A percentile compares a stretch with the other conserved stretches of the same genome.
Evolutionary conservation across 2,797 vertebrate species (phyloP).

Genomic region (Vespertilio murinus): DNA sequence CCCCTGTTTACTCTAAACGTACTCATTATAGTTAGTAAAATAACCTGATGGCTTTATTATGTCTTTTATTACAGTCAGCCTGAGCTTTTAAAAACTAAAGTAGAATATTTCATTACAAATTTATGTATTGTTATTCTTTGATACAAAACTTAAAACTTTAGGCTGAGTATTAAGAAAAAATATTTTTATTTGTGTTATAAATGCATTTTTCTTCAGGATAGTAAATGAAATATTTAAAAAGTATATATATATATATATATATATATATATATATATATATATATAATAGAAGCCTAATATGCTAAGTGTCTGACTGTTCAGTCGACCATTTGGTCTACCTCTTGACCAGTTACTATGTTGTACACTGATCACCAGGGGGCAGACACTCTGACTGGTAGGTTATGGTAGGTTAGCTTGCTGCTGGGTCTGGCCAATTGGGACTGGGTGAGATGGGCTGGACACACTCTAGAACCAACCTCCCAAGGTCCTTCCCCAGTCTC

Average conservation of each 20-base stretch:
- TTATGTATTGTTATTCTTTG: background rate
- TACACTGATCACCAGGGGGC: too few species aligned
- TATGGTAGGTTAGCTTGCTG: too few species aligned
- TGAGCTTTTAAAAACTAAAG: background rate
- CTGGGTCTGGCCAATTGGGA: too few species aligned
- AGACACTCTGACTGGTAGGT: too few species aligned
- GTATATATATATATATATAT: too few species aligned
- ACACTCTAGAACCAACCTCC: too few species aligned
- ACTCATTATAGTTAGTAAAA: background rate
- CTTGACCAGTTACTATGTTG: too few species aligned
- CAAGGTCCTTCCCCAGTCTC: rapidly evolving
- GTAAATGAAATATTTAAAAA: background rate
- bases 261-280: too few species aligned
- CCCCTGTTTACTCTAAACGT: background rate
- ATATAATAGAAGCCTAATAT: too few species aligned
- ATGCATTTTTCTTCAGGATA: background rate
- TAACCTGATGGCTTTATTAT: background rate
- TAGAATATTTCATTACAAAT: background rate
- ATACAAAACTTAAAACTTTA: background rate
- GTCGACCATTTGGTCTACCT: too few species aligned
- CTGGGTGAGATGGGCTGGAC: too few species aligned
- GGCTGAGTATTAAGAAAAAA: background rate
- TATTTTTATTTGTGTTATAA: background rate
- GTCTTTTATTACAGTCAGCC: background rate
- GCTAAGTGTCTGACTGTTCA: too few species aligned